Evolutionary conservation across 2,113 vertebrate species (phyloP), one percentile per base, ranked within the genome.

Genomic region (Neolamprologus sp.): DNA sequence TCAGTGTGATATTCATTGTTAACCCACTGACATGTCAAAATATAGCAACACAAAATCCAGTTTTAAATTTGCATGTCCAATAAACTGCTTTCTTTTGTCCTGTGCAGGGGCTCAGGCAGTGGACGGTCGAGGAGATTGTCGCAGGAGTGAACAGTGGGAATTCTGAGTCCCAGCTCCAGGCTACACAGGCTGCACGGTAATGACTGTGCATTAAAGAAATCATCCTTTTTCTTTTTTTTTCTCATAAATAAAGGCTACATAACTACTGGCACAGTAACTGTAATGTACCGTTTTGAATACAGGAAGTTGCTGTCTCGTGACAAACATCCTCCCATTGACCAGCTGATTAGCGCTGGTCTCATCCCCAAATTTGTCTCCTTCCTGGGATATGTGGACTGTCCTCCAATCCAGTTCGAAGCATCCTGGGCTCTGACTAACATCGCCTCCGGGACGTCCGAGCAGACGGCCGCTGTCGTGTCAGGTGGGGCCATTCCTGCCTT

Each of bases 401-500:
- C 97, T 6, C 97, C 98, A 2, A 98, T 99, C 92, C 99, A 99
- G 95, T 99, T 99, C 57, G 99, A 99, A 86, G 97, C 99, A 11
- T 98, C 98, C n/a, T 99, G 99, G 99, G 98, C 98, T 0, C 96
- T 99, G 85, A 99, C 99, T 28, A 99, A 99, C 95, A 99, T 99
- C 3, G 98, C 98, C 23, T 99, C 99, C 2, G 99, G 98, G 75
- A 99, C 97, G 0, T 97, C 97, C 0, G 97, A 98, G 6, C 98
- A 99, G 92, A 99, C 99, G 1, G 97, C 95, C n/a, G 98, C 98
- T 2, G 98, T 99, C 12, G 99, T 99, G 7, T 97, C 97, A 26
- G 98, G 98, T 7, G 98, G 98, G 2, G 98, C 97, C 40, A 96
- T 99, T 45, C 98, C 98, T 54, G 98, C 98, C 9, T 97, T 97